Evolutionary conservation across 2,888 invertebrate species (phyloP).

Genomic region (Myopa tessellatipennis): DNA sequence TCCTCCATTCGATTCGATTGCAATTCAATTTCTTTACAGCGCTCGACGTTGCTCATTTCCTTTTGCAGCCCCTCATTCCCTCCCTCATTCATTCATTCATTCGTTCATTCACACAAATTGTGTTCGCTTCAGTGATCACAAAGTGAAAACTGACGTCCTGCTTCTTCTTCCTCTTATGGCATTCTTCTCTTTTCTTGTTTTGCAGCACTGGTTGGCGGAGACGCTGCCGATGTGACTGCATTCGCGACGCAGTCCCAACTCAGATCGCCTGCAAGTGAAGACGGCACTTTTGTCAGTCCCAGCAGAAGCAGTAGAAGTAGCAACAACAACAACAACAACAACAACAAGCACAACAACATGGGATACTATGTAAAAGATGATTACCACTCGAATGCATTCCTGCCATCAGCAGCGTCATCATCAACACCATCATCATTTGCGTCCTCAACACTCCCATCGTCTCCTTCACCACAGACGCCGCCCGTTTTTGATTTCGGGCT

Average conservation of each 20-base stretch:
- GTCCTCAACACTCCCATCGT: constrained; percentile 19
- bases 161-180: background rate
- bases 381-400: constrained; percentile 33
- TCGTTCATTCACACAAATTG: background rate
- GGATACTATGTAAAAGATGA: constrained; percentile 43
- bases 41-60: constrained; percentile 8
- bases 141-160: background rate
- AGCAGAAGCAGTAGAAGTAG: constrained; percentile 16
- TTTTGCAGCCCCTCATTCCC: background rate
- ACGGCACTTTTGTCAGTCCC: background rate
- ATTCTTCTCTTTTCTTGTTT: background rate
- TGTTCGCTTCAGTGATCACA: constrained; percentile 10
- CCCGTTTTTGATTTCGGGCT: constrained; percentile 90
- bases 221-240: background rate
- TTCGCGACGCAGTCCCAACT: background rate
- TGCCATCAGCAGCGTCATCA: background rate
- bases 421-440: background rate
- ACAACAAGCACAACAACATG: constrained; percentile 47
- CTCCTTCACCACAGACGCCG: constrained; percentile 56
- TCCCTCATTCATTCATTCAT: too few relatives aligned
- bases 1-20: background rate
- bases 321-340: constrained; percentile 46
- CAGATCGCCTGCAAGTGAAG: constrained; percentile 3
- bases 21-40: constrained; percentile 5
- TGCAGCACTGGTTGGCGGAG: constrained; percentile 4